These are phyloP conservation scores for Agapornis canus DNA, from an alignment of 2,797 vertebrate genomes.

Conservation along the genomic window DNA sequence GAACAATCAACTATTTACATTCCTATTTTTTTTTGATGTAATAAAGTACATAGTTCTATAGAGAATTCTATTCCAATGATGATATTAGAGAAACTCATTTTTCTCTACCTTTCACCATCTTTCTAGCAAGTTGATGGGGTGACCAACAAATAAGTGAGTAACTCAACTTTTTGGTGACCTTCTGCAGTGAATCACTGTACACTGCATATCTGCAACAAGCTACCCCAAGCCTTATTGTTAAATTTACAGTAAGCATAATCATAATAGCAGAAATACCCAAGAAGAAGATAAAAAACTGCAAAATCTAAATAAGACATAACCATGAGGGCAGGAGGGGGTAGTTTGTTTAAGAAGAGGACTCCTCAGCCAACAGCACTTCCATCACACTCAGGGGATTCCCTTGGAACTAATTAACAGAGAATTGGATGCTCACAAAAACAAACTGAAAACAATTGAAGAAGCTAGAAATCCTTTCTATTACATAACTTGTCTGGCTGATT, in stretches of 20 bases:
- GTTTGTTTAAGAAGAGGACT: neutral
- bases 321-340: neutral
- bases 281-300: neutral
- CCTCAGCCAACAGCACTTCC: neutral
- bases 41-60: neutral
- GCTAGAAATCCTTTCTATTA: slow-evolving; percentile 14
- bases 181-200: neutral
- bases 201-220: neutral
- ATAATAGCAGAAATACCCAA: neutral
- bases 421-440: neutral
- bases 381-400: neutral
- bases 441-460: neutral
- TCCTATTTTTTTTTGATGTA: neutral
- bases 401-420: neutral
- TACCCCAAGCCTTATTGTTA: neutral
- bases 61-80: neutral
- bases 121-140: neutral
- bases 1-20: neutral
- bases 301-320: neutral
- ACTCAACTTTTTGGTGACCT: neutral
- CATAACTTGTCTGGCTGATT: neutral
- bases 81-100: neutral
- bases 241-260: neutral
- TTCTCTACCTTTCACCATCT: neutral
- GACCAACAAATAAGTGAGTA: neutral